These are phyloP conservation scores for Tyria jacobaeae DNA, from an alignment of 2,888 invertebrate species.

Conservation along the genomic window DNA sequence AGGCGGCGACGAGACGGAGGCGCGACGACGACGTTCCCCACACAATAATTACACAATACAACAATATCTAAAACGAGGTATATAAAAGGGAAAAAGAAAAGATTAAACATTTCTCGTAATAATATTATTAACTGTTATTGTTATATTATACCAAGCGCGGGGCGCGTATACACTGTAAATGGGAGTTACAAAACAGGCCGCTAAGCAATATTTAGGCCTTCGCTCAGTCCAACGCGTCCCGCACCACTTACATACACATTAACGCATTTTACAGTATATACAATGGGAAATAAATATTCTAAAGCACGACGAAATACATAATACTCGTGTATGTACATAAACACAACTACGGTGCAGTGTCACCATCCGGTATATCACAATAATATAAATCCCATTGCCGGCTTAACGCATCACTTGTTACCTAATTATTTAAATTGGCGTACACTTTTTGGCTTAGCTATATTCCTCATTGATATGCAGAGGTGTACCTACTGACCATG, in stretches of 20 bases:
- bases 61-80: slow-evolving; percentile 78
- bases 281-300: slow-evolving; percentile 83
- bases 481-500: slow-evolving; percentile 44
- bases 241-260: slow-evolving; percentile 54
- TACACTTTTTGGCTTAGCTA: slow-evolving; percentile 82
- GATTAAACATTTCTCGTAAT: slow-evolving; percentile 74
- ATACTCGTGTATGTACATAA: slow-evolving; percentile 79
- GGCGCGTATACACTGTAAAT: slow-evolving; percentile 32
- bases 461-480: slow-evolving; percentile 55
- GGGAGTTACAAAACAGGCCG: slow-evolving; percentile 42
- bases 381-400: slow-evolving; percentile 68
- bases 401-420: slow-evolving; percentile 54
- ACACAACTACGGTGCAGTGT: slow-evolving; percentile 57
- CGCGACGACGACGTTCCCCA: slow-evolving; percentile 57
- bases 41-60: slow-evolving; percentile 64
- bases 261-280: slow-evolving; percentile 82
- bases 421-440: slow-evolving; percentile 68
- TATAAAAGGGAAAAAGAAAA: slow-evolving; percentile 70
- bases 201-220: slow-evolving; percentile 57
- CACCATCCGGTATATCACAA: slow-evolving; percentile 70
- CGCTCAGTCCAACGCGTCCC: slow-evolving; percentile 49
- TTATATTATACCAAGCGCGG: slow-evolving; percentile 66
- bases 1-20: slow-evolving; percentile 20
- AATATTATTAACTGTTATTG: slow-evolving; percentile 71
- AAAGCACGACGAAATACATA: slow-evolving; percentile 74